phyloP scores from a whole-genome alignment of 2,888 invertebrate genomes.

The Fragum fragum region DNA sequence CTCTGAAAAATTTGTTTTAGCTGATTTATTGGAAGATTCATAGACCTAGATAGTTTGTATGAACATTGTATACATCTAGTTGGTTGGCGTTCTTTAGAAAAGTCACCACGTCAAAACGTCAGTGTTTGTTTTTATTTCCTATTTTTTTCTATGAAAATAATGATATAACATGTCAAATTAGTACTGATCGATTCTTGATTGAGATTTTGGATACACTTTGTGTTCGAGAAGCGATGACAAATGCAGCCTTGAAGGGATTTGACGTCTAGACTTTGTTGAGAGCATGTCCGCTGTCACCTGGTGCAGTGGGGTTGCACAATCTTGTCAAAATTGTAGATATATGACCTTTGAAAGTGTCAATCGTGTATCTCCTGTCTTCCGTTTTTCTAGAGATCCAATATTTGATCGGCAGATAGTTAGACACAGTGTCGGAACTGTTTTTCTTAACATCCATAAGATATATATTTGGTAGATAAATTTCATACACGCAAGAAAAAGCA shows the following conservation, averaged over 20 bases:
- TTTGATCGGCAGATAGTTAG: too few relatives aligned
- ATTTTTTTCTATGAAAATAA: conserved; percentile 47
- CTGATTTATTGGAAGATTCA: too few relatives aligned
- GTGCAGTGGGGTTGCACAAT: conserved; percentile 38
- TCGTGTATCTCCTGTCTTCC: background rate
- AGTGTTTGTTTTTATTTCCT: conserved; percentile 21
- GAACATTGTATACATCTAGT: background rate
- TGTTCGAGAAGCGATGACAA: conserved; percentile 42
- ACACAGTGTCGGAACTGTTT: too few relatives aligned
- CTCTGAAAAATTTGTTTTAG: too few relatives aligned
- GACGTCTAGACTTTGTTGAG: conserved; percentile 41
- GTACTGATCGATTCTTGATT: conserved; percentile 64
- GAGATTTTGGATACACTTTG: conserved; percentile 40
- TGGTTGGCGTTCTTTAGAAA: background rate
- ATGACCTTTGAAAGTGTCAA: conserved; percentile 49
- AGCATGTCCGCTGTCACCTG: conserved; percentile 44
- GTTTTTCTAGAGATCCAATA: too few relatives aligned
- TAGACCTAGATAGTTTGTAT: background rate
- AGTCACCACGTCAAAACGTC: conserved; percentile 10
- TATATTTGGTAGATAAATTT: too few relatives aligned
- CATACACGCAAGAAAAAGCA: too few relatives aligned
- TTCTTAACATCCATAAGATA: too few relatives aligned
- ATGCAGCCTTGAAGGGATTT: conserved; percentile 34
- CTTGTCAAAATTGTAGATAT: conserved; percentile 41
- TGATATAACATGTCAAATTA: conserved; percentile 44